phyloP scores from a whole-genome alignment of 2,797 vertebrate species.

The Limosa lapponica region DNA sequence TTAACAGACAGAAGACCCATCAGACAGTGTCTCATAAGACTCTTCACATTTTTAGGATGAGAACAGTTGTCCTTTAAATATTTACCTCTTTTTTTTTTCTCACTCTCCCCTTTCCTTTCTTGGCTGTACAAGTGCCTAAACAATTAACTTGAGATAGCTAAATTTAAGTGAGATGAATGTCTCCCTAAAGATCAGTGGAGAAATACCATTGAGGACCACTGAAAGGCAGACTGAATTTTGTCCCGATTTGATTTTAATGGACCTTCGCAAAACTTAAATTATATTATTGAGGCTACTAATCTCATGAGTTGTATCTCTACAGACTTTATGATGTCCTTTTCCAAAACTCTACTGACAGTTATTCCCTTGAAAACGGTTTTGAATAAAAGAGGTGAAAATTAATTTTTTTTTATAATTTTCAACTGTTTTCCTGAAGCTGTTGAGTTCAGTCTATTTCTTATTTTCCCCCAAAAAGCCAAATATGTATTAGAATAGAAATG shows the following conservation, averaged over 20 bases:
- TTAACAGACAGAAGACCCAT: neutral
- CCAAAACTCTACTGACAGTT: neutral
- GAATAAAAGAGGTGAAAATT: neutral
- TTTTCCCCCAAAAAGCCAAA: neutral
- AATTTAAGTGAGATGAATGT: neutral
- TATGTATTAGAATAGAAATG: neutral
- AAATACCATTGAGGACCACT: neutral
- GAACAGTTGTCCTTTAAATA: neutral
- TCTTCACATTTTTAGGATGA: neutral
- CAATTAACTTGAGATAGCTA: neutral
- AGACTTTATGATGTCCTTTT: neutral
- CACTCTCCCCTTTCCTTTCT: neutral
- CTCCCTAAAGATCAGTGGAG: neutral
- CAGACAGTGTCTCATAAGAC: neutral
- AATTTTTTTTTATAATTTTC: neutral
- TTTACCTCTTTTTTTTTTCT: neutral
- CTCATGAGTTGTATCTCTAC: neutral
- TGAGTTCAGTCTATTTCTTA: neutral
- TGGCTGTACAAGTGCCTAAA: neutral
- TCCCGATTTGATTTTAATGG: neutral
- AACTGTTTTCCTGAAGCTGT: neutral
- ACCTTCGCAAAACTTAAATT: neutral
- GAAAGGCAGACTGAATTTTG: neutral
- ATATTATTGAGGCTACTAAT: neutral
- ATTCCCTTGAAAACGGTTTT: neutral